Conservation (phyloP, 2,797 vertebrate species). For the Myripristis jacobus region DNA sequence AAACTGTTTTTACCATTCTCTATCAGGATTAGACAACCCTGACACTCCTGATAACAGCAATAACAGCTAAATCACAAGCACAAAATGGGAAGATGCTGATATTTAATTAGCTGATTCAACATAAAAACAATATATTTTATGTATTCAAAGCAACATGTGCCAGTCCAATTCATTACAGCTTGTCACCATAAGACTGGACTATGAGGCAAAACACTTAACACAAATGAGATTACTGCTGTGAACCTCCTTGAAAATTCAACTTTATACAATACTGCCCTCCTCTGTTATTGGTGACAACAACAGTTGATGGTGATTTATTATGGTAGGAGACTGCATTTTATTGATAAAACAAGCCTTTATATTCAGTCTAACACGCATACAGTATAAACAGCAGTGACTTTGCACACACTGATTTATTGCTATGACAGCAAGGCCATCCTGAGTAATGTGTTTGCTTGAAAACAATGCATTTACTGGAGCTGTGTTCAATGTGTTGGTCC, state of each 20-base stretch:
- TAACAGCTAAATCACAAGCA: too few species aligned
- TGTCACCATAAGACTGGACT: constrained; percentile 11
- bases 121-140: too few species aligned
- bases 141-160: too few species aligned
- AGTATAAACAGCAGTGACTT: constrained; percentile 1
- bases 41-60: too few species aligned
- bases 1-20: too few species aligned
- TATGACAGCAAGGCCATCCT: not conserved
- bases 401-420: constrained; percentile 33
- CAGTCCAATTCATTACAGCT: constrained; percentile 10
- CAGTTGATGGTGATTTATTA: constrained; percentile 5
- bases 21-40: too few species aligned
- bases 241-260: not conserved
- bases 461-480: constrained; percentile 2
- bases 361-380: constrained; percentile 14
- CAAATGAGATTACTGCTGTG: not conserved
- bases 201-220: not conserved
- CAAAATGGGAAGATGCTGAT: too few species aligned
- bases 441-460: constrained; percentile 28
- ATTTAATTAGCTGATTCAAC: too few species aligned
- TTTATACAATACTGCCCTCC: constrained; percentile 65
- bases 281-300: constrained; percentile 21
- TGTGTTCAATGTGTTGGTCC: not conserved
- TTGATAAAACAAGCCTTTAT: constrained; percentile 8
- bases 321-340: not conserved